A percentile compares a stretch with the other conserved stretches of the same genome.
These are phyloP conservation scores for Corythornis cristatus DNA, from an alignment of 2,113 vertebrate genomes.

Conservation along the genomic window DNA sequence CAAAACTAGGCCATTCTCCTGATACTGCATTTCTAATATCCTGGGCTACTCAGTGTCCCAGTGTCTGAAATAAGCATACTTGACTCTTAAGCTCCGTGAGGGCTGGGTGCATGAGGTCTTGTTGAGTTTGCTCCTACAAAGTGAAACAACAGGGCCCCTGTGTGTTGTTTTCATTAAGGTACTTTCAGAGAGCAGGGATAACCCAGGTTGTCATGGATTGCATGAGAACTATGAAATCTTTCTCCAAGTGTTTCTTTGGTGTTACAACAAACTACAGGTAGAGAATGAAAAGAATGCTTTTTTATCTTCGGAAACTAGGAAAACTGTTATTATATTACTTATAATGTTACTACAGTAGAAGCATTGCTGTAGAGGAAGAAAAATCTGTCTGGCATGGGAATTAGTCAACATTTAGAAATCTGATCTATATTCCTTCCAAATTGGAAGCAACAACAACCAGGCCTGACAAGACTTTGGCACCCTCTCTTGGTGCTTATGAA, in stretches of 20 bases:
- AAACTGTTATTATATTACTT: not conserved
- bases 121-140: not conserved
- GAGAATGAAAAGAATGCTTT: not conserved
- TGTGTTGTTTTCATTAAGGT: not conserved
- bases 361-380: not conserved
- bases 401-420: not conserved
- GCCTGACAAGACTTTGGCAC: not conserved
- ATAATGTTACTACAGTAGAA: not conserved
- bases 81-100: not conserved
- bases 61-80: too few relatives aligned
- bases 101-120: not conserved
- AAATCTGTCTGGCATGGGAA: not conserved
- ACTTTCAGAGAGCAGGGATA: not conserved
- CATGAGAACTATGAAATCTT: not conserved
- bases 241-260: not conserved
- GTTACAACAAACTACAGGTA: not conserved
- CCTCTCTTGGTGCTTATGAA: not conserved
- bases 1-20: rapidly evolving
- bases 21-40: not conserved
- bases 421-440: not conserved
- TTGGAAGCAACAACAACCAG: not conserved
- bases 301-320: not conserved
- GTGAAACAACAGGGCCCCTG: not conserved
- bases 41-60: not conserved
- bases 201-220: not conserved